Evolutionary conservation across 1,140 invertebrate genomes (phyloP).

Genomic region (Zaprionus camerounensis): DNA sequence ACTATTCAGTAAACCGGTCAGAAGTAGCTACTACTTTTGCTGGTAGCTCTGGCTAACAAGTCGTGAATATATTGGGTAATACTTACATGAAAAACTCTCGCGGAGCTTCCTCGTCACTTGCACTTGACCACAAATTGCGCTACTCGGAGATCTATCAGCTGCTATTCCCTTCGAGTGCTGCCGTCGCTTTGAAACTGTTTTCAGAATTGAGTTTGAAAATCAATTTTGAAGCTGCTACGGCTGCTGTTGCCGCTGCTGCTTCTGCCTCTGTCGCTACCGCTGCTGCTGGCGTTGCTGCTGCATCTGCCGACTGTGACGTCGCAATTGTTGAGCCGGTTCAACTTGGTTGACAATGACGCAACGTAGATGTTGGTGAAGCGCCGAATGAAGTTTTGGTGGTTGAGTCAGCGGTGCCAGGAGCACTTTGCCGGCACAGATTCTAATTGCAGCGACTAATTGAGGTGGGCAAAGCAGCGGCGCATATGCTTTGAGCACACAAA

Average conservation of each 20-base stretch:
- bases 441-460: constrained; percentile 50
- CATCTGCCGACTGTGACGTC: constrained; percentile 50
- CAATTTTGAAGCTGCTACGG: constrained; percentile 17
- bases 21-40: background rate
- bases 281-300: constrained; percentile 27
- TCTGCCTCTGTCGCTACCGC: constrained; percentile 39
- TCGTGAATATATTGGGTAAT: background rate
- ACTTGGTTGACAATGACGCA: constrained; percentile 4
- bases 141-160: background rate
- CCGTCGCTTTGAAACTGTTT: constrained; percentile 54
- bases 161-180: constrained; percentile 9
- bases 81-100: constrained; percentile 28
- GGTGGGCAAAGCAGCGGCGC: constrained; percentile 28
- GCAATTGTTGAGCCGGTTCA: constrained; percentile 27
- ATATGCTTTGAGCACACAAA: constrained; percentile 41
- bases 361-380: constrained; percentile 2
- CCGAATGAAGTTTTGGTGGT: constrained; percentile 15
- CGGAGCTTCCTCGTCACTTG: constrained; percentile 4
- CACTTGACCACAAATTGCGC: constrained; percentile 11
- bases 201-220: constrained; percentile 24
- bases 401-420: constrained; percentile 6
- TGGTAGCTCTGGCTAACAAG: background rate
- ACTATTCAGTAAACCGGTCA: background rate
- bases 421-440: constrained; percentile 21
- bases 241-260: constrained; percentile 28